Base-by-base conservation (phyloP, 2,113 vertebrate genomes). In the Elgaria multicarinata region DNA sequence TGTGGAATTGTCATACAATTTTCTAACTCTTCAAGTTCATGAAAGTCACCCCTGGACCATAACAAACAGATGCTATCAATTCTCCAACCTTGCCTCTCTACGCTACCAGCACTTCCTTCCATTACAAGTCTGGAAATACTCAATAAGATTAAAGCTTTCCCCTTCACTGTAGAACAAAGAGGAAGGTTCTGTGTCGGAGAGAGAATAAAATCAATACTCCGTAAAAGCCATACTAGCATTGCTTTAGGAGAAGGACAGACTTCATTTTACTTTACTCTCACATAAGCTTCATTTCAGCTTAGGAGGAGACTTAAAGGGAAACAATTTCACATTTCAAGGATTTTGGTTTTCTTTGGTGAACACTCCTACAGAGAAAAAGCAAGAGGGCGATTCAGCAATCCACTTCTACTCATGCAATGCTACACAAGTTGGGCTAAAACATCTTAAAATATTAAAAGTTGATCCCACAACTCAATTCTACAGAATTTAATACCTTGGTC, bases 81-180 rank as follows among this genome's bases (percentile, higher is more conserved):
- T 98, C 98, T 96, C 96, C 95, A 93, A 92, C 95, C 95, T 96
- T 95, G 95, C 93, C 96, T 96, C 95, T 97, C 94, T 97, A 93
- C 86, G 95, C 92, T 90, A 96, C 93, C 94, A 96, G 94, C 84
- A 91, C 94, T 94, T 94, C 92, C 95, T 95, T 93, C 95, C 93
- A 96, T 96, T 92, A 93, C 95, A 97, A 96, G 98, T 97, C 98
- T 99, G 98, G 98, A 98, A 98, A 98, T 98, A 98, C 97, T 98
- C 98, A 97, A 97, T 98, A 98, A 97, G 97, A 99, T 99, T 98
- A 99, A 99, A 99, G 98, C 97, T 92, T 95, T 95, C 97, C 90
- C 93, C 90, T 94, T 95, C 97, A 95, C 95, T 94, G 95, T 82
- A 97, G 97, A 98, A 98, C 97, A 98, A 98, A 98, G 97, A 97